phyloP scores from a whole-genome alignment of 2,113 vertebrate species.

The Probosciger aterrimus region DNA sequence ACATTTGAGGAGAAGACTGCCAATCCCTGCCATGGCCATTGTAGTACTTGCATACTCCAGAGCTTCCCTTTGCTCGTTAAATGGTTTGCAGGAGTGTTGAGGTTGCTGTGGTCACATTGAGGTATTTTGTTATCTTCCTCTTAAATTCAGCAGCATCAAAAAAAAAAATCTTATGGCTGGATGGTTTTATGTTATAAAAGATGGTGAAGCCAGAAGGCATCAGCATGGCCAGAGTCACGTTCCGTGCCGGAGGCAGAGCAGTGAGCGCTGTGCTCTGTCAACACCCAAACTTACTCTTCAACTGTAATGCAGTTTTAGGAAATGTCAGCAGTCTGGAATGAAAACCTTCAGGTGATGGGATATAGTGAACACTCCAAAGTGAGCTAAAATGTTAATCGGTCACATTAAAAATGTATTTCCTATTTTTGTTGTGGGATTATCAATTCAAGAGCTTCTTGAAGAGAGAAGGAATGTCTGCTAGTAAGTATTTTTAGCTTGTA shows the following conservation, averaged over 20 bases:
- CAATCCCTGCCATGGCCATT: background rate
- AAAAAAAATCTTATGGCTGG: background rate
- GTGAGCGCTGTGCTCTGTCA: background rate
- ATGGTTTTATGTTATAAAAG: background rate
- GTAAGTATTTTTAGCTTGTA: constrained; percentile 1
- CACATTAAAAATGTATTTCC: background rate
- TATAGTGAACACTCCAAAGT: background rate
- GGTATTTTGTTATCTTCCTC: background rate
- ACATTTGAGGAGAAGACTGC: background rate
- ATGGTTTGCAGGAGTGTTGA: background rate
- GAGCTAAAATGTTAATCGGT: constrained; percentile 2
- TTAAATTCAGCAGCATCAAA: background rate
- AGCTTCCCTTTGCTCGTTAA: background rate
- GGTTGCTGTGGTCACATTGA: background rate
- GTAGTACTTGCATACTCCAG: background rate
- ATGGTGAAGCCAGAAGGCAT: background rate
- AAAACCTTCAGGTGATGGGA: background rate
- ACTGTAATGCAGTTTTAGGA: background rate
- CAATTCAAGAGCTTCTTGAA: background rate
- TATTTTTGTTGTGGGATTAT: background rate
- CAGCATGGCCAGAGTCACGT: background rate
- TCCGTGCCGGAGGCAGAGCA: background rate
- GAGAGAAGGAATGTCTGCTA: background rate
- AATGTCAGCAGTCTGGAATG: constrained; percentile 12
- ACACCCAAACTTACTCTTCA: background rate